Evolutionary conservation across 2,113 vertebrate genomes (phyloP).

Genomic region (Antechinus flavipes): DNA sequence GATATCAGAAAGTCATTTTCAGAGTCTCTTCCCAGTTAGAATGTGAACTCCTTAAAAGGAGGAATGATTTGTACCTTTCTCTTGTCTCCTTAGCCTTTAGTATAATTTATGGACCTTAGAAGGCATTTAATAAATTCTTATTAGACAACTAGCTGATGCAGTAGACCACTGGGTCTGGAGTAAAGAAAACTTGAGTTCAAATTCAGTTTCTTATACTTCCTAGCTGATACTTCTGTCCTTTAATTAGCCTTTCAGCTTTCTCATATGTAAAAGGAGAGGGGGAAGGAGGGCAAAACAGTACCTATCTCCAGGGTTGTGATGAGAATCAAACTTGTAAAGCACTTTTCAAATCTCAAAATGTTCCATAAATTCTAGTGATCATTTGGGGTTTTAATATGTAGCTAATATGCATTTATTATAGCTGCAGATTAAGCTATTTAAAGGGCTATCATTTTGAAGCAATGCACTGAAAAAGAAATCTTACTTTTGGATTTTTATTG

Average conservation of each 20-base stretch:
- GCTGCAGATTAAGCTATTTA: conserved; percentile 54
- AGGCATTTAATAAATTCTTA: not conserved
- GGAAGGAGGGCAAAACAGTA: not conserved
- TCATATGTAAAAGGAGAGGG: not conserved
- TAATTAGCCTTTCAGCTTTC: not conserved
- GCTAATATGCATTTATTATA: conserved; percentile 50
- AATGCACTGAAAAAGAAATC: conserved; percentile 75
- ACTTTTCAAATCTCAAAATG: not conserved
- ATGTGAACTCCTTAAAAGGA: not conserved
- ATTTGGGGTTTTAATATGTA: not conserved
- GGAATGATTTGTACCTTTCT: not conserved
- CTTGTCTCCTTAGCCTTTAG: not conserved
- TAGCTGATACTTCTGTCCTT: not conserved
- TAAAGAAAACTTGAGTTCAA: not conserved
- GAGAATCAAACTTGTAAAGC: not conserved
- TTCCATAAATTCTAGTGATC: not conserved
- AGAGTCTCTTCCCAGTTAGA: not conserved
- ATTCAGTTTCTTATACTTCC: not conserved
- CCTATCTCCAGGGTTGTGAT: not conserved
- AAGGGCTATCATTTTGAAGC: conserved; percentile 55
- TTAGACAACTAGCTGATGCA: not conserved
- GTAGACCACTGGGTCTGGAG: not conserved
- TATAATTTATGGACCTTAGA: not conserved
- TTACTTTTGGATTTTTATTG: conserved; percentile 80
- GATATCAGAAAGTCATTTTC: not conserved